Percentiles rank a stretch among this genome's conserved stretches.
phyloP scores from a whole-genome alignment of 2,113 vertebrate genomes.

The Ramphastos sulfuratus region DNA sequence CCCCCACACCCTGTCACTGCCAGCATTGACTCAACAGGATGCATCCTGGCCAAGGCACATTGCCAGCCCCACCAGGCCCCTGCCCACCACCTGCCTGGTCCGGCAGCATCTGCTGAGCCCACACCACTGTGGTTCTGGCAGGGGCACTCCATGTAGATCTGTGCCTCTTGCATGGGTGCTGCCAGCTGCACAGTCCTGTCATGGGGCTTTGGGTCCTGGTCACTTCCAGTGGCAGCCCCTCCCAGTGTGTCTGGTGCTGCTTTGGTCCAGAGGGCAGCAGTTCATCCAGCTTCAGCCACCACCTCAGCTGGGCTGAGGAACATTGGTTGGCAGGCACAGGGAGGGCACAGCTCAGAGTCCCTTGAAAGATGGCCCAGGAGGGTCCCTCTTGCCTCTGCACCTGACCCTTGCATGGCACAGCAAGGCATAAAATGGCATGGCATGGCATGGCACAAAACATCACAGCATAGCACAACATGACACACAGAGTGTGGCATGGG shows the following conservation, averaged over 20 bases:
- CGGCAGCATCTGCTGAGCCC: not conserved
- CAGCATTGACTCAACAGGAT: conserved; percentile 1
- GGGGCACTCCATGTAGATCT: not conserved
- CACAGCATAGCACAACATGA: not conserved
- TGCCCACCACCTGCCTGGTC: not conserved
- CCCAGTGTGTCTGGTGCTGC: accelerated
- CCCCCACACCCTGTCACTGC: not conserved
- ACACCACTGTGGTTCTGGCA: accelerated
- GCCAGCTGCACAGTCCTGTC: not conserved
- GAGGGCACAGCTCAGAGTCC: not conserved
- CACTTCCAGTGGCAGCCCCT: not conserved
- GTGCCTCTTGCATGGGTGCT: accelerated
- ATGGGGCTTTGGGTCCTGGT: accelerated
- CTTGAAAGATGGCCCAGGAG: not conserved
- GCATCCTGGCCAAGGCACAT: conserved; percentile 8
- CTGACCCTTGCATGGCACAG: not conserved
- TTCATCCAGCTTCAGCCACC: not conserved
- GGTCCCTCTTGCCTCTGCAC: not conserved
- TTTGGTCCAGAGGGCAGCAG: accelerated
- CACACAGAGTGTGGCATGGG: not conserved
- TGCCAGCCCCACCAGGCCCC: not conserved
- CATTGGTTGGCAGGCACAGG: not conserved
- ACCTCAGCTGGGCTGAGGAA: not conserved
- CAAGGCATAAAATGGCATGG: not conserved
- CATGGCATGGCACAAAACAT: not conserved